A percentile compares a stretch with the other conserved stretches of the same genome.
phyloP scores from a whole-genome alignment of 2,888 invertebrate species.

The Lasioglossum figueresi region DNA sequence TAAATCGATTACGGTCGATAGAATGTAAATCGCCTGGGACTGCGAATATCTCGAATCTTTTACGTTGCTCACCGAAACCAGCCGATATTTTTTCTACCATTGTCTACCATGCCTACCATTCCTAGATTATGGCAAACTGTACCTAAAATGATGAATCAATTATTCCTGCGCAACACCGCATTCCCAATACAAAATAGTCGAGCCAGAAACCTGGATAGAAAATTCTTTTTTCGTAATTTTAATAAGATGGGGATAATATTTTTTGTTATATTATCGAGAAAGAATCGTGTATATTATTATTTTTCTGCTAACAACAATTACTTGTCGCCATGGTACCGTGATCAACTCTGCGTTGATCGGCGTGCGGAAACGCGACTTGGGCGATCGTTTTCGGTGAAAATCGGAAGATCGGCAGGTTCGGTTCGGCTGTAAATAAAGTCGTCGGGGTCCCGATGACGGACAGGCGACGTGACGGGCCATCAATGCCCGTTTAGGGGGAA shows the following conservation, averaged over 20 bases:
- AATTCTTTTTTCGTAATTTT: too few species aligned
- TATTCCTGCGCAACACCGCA: not conserved
- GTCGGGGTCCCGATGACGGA: not conserved
- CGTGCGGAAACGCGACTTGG: not conserved
- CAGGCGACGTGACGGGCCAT: slow-evolving; percentile 20
- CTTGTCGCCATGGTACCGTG: too few species aligned
- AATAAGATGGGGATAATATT: too few species aligned
- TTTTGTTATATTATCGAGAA: too few species aligned
- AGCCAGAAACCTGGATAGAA: too few species aligned
- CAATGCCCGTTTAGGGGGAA: slow-evolving; percentile 26
- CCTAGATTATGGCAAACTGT: slow-evolving; percentile 29
- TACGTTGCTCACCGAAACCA: slow-evolving; percentile 1
- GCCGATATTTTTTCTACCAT: not conserved
- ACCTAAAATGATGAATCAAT: not conserved
- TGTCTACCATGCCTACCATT: slow-evolving; percentile 24
- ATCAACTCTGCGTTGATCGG: not conserved
- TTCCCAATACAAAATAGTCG: not conserved
- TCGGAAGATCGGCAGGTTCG: not conserved
- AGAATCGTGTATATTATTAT: too few species aligned
- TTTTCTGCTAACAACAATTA: too few species aligned
- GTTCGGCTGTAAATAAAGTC: not conserved
- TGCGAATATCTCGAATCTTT: slow-evolving; percentile 28
- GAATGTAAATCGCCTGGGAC: slow-evolving; percentile 44
- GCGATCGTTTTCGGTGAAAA: not conserved
- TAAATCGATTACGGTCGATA: slow-evolving; percentile 52